Conservation (phyloP, 2,113 vertebrate genomes). For the Halcyon malimbica region DNA sequence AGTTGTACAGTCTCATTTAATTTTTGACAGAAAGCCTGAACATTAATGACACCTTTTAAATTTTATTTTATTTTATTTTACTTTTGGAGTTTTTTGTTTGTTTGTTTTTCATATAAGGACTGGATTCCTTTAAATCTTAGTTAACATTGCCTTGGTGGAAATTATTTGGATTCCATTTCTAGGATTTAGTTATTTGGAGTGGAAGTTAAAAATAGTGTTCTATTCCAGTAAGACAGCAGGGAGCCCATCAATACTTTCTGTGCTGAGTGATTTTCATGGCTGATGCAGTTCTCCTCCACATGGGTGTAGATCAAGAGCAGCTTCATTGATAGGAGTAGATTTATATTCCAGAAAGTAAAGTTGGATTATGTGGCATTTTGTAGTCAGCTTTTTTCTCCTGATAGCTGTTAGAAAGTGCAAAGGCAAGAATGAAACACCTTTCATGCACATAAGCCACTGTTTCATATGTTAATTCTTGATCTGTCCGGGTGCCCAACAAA, state of each 20-base stretch:
- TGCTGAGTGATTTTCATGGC: conserved; percentile 1
- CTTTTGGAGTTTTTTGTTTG: neutral
- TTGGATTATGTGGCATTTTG: conserved; percentile 13
- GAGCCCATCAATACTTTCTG: conserved; percentile 37
- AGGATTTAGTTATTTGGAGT: conserved; percentile 28
- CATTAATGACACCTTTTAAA: neutral
- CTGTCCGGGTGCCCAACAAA: neutral
- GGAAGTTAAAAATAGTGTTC: conserved; percentile 30
- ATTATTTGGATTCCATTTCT: conserved; percentile 29
- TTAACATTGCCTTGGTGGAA: neutral
- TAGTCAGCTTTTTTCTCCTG: neutral
- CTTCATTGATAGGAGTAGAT: neutral
- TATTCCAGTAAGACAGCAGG: neutral
- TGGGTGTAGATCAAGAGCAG: neutral
- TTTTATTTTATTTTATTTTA: neutral
- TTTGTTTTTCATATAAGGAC: neutral
- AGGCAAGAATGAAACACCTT: neutral
- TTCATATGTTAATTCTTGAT: conserved; percentile 3
- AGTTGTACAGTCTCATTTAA: neutral
- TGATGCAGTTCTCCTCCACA: neutral
- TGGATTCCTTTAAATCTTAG: conserved; percentile 11
- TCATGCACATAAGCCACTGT: neutral
- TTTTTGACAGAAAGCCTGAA: neutral
- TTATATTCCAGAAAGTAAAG: neutral
- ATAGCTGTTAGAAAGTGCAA: conserved; percentile 7